These are phyloP conservation scores for Helobdella robusta DNA, from an alignment of 2,888 invertebrate genomes.

Conservation along the genomic window DNA sequence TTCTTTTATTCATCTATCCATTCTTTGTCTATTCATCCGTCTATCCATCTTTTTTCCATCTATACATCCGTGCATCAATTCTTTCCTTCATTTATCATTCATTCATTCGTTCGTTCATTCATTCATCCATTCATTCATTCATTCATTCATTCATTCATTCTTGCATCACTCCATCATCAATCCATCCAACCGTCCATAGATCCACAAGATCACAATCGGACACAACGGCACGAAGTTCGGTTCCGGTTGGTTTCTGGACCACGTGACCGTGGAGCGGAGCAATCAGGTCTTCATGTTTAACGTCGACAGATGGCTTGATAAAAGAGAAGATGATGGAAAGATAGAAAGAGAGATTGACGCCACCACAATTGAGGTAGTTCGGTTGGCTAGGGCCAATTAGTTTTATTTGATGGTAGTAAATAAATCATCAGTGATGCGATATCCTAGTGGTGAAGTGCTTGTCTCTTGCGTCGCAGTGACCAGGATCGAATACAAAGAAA, in stretches of 20 bases:
- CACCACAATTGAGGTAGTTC: background rate
- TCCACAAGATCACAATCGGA: constrained; percentile 5
- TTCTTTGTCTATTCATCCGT: too few relatives aligned
- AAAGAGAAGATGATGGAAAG: constrained; percentile 17
- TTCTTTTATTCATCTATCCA: too few relatives aligned
- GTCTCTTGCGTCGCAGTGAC: too few relatives aligned
- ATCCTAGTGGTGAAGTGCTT: too few relatives aligned
- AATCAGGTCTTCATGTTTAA: constrained; percentile 1
- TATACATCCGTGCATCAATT: too few relatives aligned
- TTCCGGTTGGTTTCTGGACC: constrained; percentile 19
- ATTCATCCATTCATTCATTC: background rate
- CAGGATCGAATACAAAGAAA: too few relatives aligned
- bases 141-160: background rate
- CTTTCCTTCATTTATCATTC: too few relatives aligned
- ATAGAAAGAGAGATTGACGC: constrained; percentile 12
- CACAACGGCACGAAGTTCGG: constrained; percentile 16
- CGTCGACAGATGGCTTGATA: constrained; percentile 22
- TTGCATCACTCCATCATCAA: background rate
- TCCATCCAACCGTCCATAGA: background rate
- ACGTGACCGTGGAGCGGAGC: constrained; percentile 3
- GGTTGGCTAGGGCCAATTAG: too few relatives aligned
- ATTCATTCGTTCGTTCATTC: too few relatives aligned
- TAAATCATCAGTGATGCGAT: too few relatives aligned
- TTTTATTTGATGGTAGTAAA: too few relatives aligned
- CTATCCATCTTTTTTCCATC: too few relatives aligned